Evolutionary conservation across 2,888 invertebrate genomes (phyloP).

Genomic region (Platerodrilus igneus): DNA sequence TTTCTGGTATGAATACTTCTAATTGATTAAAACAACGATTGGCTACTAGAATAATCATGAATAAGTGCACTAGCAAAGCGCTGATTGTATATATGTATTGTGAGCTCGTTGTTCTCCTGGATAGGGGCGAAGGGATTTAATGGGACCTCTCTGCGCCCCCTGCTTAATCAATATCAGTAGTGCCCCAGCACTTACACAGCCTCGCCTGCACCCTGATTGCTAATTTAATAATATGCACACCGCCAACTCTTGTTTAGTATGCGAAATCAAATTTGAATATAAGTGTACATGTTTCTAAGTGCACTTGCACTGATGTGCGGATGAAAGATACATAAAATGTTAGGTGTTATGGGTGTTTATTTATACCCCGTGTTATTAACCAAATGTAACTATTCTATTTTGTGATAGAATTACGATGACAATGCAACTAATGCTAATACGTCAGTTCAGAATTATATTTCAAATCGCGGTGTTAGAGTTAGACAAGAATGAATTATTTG

Average conservation of each 20-base stretch:
- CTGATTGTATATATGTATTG: conserved; percentile 30
- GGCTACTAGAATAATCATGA: conserved; percentile 25
- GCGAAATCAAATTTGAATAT: conserved; percentile 53
- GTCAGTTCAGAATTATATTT: too few relatives aligned
- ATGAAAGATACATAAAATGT: conserved; percentile 18
- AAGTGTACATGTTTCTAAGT: conserved; percentile 46
- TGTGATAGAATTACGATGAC: too few relatives aligned
- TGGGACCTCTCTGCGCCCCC: conserved; percentile 29
- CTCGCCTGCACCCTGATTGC: conserved; percentile 40
- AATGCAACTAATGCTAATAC: too few relatives aligned
- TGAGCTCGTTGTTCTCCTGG: conserved; percentile 27
- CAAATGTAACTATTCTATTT: too few relatives aligned
- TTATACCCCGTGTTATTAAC: too few relatives aligned
- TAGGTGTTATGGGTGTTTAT: conserved; percentile 16
- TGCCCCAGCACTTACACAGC: conserved; percentile 25
- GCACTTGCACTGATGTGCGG: conserved; percentile 20
- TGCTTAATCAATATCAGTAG: conserved; percentile 34
- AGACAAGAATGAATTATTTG: too few relatives aligned
- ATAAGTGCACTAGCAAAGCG: conserved; percentile 27
- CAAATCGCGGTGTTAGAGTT: too few relatives aligned
- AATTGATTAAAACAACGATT: conserved; percentile 11
- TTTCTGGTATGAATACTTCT: too few relatives aligned
- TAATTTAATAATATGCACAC: conserved; percentile 49
- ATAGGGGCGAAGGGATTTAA: conserved; percentile 33
- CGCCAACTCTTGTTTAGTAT: conserved; percentile 47